phyloP scores from a whole-genome alignment of 2,113 vertebrate genomes.

The Phaethon lepturus region DNA sequence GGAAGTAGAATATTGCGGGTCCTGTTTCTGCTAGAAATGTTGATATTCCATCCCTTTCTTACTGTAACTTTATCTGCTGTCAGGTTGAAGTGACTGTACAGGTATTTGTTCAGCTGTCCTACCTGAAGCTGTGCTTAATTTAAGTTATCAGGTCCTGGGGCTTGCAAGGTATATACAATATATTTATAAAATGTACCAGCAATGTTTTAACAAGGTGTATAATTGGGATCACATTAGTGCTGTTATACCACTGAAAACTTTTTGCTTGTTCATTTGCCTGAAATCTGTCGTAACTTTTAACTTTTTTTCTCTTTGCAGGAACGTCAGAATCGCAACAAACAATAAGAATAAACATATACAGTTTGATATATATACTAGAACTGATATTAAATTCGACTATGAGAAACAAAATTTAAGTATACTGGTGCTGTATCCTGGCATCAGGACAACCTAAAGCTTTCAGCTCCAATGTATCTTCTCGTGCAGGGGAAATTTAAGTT shows the following conservation, averaged over 20 bases:
- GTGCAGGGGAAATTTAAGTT: constrained; percentile 86
- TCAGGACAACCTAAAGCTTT: constrained; percentile 84
- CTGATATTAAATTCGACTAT: constrained; percentile 73
- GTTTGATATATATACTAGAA: constrained; percentile 82
- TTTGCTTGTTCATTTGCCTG: background rate
- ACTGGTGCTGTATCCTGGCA: constrained; percentile 83
- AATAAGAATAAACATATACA: constrained; percentile 82
- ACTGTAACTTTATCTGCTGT: background rate
- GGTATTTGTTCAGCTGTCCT: background rate
- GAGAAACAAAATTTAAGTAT: constrained; percentile 65
- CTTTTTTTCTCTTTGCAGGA: constrained; percentile 79
- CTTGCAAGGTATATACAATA: background rate
- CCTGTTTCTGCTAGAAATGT: background rate
- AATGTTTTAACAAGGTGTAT: background rate
- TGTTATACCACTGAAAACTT: background rate
- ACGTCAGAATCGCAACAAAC: constrained; percentile 93
- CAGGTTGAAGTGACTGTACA: background rate
- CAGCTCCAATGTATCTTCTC: constrained; percentile 80
- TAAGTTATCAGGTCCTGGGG: background rate
- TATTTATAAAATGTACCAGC: background rate
- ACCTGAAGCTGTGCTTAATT: background rate
- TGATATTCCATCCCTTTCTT: background rate
- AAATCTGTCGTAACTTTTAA: constrained; percentile 20
- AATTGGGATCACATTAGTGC: background rate
- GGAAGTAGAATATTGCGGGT: background rate